phyloP scores from a whole-genome alignment of 2,888 invertebrate species.

The Conchocele bisecta region DNA sequence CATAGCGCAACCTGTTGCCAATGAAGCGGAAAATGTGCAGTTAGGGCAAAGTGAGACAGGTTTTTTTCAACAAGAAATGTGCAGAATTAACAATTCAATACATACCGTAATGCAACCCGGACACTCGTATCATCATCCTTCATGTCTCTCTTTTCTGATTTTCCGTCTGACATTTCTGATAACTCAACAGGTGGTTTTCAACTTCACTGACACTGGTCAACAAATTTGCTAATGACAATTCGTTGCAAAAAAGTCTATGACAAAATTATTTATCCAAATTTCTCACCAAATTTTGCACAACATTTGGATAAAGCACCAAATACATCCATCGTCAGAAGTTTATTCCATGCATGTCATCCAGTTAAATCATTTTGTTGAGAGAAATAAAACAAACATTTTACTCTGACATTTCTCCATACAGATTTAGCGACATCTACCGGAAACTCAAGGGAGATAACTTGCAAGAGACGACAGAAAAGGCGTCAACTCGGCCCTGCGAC shows the following conservation, averaged over 20 bases:
- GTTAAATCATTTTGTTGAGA: no score
- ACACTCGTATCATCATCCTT: slow-evolving; percentile 76
- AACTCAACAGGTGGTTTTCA: slow-evolving; percentile 1
- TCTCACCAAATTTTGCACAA: slow-evolving; percentile 8
- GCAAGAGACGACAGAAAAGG: no score
- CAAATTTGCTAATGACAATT: background rate
- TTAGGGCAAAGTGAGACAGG: background rate
- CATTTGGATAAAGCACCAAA: background rate
- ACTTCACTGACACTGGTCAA: slow-evolving; percentile 5
- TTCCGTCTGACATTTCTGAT: slow-evolving; percentile 61
- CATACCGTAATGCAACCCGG: slow-evolving; percentile 77
- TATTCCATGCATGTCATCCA: no score
- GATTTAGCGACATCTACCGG: no score
- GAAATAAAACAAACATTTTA: no score
- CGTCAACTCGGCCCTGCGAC: no score
- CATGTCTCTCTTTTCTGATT: slow-evolving; percentile 62
- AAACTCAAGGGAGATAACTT: no score
- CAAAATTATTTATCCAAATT: slow-evolving; percentile 3
- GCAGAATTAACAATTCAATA: background rate
- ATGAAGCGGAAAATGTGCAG: background rate
- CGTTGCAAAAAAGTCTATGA: background rate
- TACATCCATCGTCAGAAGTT: slow-evolving; percentile 4
- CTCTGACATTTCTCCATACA: no score
- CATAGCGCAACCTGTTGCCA: no score
- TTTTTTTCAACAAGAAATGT: background rate